Percentiles rank a stretch among this genome's conserved stretches.
phyloP scores from a whole-genome alignment of 2,113 vertebrate genomes.

The Serinus canaria region DNA sequence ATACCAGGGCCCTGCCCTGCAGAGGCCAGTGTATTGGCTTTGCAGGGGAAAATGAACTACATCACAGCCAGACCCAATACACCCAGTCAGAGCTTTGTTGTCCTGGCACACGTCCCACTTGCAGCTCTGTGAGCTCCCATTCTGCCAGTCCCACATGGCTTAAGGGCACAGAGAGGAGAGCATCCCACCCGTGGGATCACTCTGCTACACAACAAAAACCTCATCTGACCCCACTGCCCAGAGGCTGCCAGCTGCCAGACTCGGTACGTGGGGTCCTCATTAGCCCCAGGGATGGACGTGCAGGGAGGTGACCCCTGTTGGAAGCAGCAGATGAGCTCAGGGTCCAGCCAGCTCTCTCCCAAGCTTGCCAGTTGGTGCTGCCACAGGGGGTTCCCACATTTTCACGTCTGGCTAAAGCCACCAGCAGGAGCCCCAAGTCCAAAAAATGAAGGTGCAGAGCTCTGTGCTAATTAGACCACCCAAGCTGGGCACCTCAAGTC shows the following conservation, averaged over 20 bases:
- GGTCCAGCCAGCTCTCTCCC: not conserved
- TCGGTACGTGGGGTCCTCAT: not conserved
- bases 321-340: not conserved
- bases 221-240: not conserved
- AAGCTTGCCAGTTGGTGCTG: not conserved
- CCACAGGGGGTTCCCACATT: not conserved
- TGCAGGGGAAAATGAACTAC: not conserved
- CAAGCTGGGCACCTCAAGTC: not conserved
- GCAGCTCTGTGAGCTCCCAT: not conserved
- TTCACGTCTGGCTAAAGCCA: not conserved
- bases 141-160: not conserved
- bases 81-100: not conserved
- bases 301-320: not conserved
- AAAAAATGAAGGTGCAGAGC: not conserved
- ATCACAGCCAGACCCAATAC: not conserved
- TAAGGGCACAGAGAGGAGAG: not conserved
- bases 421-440: not conserved
- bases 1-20: not conserved
- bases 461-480: not conserved
- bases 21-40: not conserved
- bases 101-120: not conserved
- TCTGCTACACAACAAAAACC: not conserved
- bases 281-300: not conserved
- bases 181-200: rapidly evolving
- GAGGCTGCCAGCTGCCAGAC: not conserved